Percentiles rank a stretch among this genome's conserved stretches.
phyloP scores from a whole-genome alignment of 35 echinoderm and acorn worm species.

The Holothuria glaberrima region DNA sequence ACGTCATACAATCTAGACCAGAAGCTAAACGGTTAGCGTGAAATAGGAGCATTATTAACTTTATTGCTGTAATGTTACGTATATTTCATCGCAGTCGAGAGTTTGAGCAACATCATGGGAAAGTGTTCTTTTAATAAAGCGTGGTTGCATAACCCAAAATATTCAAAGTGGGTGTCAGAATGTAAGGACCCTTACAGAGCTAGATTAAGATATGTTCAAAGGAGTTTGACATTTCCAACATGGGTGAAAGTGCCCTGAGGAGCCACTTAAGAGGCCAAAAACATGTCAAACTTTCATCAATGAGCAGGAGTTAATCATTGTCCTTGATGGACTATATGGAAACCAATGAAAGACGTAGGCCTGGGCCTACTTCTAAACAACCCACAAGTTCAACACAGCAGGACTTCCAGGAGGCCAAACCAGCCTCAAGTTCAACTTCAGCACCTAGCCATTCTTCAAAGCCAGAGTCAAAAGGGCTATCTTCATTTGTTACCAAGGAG shows the following conservation, averaged over 20 bases:
- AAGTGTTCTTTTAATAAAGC: slow-evolving; percentile 19
- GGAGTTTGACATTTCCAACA: slow-evolving; percentile 25
- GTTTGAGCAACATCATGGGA: not conserved
- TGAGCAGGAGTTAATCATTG: not conserved
- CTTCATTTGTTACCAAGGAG: slow-evolving; percentile 23
- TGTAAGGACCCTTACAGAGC: slow-evolving; percentile 17
- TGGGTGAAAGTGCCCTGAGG: slow-evolving; percentile 16
- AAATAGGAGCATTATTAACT: not conserved
- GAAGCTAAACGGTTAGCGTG: not conserved
- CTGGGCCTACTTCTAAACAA: not conserved
- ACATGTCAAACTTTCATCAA: slow-evolving; percentile 18
- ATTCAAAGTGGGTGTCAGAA: not conserved
- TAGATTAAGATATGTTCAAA: slow-evolving; percentile 1
- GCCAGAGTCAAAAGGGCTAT: not conserved
- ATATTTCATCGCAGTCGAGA: not conserved
- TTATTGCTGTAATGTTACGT: not conserved
- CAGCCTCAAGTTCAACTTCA: slow-evolving; percentile 10
- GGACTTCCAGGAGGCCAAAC: not conserved
- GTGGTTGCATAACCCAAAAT: slow-evolving; percentile 17
- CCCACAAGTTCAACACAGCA: slow-evolving; percentile 15
- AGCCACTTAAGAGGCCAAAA: slow-evolving; percentile 2
- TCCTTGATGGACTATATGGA: slow-evolving; percentile 37
- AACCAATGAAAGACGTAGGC: slow-evolving; percentile 5
- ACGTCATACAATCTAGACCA: not conserved
- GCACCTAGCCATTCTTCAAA: not conserved